Evolutionary conservation across 2,888 invertebrate genomes (phyloP).

Genomic region (Mythimna albipuncta): DNA sequence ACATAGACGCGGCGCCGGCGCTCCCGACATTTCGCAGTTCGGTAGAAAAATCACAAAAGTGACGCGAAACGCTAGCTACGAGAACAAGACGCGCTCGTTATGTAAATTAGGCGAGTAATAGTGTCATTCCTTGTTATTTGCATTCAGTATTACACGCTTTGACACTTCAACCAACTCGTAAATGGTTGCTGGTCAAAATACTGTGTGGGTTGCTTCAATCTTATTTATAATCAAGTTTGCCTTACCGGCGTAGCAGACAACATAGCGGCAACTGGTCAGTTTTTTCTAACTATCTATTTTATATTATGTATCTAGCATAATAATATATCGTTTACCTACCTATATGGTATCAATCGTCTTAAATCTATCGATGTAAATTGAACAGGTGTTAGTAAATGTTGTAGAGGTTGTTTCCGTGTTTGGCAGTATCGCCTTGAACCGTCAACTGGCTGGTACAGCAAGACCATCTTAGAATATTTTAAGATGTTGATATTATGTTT

Average conservation of each 20-base stretch:
- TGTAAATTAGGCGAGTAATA: conserved; percentile 74
- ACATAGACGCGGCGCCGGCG: conserved; percentile 51
- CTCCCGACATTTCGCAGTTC: conserved; percentile 43
- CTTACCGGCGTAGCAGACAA: conserved; percentile 14
- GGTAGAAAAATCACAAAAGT: conserved; percentile 44
- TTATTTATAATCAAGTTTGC: conserved; percentile 32
- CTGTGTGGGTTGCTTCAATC: conserved; percentile 37
- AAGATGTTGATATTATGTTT: conserved; percentile 28
- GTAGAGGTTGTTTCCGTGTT: conserved; percentile 78
- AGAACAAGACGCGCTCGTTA: conserved; percentile 71
- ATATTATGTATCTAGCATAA: conserved; percentile 7
- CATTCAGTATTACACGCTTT: conserved; percentile 74
- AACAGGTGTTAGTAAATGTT: conserved; percentile 38
- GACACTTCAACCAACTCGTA: conserved; percentile 64
- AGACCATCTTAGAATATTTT: conserved; percentile 30
- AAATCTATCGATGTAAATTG: conserved; percentile 16
- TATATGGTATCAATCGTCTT: conserved; percentile 32
- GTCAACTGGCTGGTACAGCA: conserved; percentile 57
- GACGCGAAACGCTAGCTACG: conserved; percentile 40
- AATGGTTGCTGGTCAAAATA: conserved; percentile 51
- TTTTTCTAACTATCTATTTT: conserved; percentile 18
- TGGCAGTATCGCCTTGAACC: conserved; percentile 77
- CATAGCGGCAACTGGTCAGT: conserved; percentile 27
- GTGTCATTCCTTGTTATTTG: conserved; percentile 76
- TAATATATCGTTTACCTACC: conserved; percentile 5